These are phyloP conservation scores for Pseudobourletiella spinata DNA, from an alignment of 1,140 invertebrate species.

Conservation along the genomic window DNA sequence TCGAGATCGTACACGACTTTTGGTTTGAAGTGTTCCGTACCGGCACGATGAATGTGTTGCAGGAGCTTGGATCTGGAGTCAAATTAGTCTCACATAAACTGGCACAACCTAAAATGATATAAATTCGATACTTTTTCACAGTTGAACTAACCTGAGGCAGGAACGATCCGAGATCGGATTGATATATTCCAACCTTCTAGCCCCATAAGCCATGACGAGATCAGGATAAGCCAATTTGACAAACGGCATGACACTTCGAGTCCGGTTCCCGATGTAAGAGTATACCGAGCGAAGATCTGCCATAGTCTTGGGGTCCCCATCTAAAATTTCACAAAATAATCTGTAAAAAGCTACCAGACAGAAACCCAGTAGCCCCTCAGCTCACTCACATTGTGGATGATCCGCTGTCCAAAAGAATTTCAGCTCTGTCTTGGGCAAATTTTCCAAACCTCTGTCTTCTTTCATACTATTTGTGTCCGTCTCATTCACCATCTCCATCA, in stretches of 20 bases:
- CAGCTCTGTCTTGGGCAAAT: conserved; percentile 20
- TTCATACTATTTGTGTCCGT: conserved; percentile 2
- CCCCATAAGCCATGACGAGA: conserved; percentile 49
- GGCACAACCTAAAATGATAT: background rate
- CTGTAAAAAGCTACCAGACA: background rate
- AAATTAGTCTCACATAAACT: no score
- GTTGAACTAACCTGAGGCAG: conserved; percentile 47
- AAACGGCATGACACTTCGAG: conserved; percentile 55
- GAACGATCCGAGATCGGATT: conserved; percentile 52
- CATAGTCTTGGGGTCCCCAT: conserved; percentile 17
- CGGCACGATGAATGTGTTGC: conserved; percentile 51
- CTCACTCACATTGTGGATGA: conserved; percentile 12
- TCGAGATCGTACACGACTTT: conserved; percentile 70
- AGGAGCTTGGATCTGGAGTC: conserved; percentile 50
- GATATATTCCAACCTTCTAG: conserved; percentile 49
- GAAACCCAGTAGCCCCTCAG: no score
- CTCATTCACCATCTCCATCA: conserved; percentile 7
- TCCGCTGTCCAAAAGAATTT: conserved; percentile 17
- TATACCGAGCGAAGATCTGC: conserved; percentile 37
- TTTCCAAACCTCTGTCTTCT: background rate
- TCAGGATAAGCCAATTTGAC: conserved; percentile 69
- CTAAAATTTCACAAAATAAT: conserved; percentile 1
- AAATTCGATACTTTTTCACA: background rate
- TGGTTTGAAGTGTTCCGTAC: conserved; percentile 49
- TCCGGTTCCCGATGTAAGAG: conserved; percentile 44